Conservation (phyloP, 2,888 invertebrate genomes). For the Ramazzottius varieornatus region DNA sequence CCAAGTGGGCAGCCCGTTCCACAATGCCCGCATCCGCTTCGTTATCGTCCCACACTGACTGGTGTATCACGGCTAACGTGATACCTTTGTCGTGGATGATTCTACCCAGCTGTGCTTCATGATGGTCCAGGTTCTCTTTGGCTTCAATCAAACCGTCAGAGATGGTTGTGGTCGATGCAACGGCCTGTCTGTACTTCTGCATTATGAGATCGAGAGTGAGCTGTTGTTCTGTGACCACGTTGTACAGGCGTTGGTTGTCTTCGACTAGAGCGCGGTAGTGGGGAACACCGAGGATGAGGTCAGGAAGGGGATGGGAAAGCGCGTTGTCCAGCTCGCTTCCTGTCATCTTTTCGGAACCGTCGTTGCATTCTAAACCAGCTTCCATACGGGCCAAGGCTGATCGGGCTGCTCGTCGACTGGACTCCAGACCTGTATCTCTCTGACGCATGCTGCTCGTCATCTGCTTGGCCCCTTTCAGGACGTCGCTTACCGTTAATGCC, state of each 20-base stretch:
- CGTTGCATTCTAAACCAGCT: background rate
- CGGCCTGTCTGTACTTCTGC: background rate
- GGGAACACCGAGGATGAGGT: background rate
- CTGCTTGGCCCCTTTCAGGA: background rate
- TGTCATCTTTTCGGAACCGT: background rate
- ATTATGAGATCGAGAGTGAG: background rate
- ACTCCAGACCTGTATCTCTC: background rate
- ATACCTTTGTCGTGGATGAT: background rate
- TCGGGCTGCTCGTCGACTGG: background rate
- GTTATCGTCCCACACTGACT: background rate
- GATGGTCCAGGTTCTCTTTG: background rate
- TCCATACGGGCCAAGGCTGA: background rate
- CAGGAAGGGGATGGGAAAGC: background rate
- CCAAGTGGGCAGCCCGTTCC: conserved; percentile 7
- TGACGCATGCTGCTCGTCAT: background rate
- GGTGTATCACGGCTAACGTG: background rate
- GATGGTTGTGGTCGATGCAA: background rate
- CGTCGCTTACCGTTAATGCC: background rate
- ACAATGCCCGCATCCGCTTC: conserved; percentile 1
- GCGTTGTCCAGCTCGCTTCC: background rate
- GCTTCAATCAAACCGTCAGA: background rate
- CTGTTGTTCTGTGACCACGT: background rate
- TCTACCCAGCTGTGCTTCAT: background rate
- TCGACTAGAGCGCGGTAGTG: background rate
- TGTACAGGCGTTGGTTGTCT: background rate